A percentile compares a stretch with the other conserved stretches of the same genome.
These are phyloP conservation scores for Axea sp. DNA, from an alignment of 2,888 invertebrate species.

Conservation along the genomic window DNA sequence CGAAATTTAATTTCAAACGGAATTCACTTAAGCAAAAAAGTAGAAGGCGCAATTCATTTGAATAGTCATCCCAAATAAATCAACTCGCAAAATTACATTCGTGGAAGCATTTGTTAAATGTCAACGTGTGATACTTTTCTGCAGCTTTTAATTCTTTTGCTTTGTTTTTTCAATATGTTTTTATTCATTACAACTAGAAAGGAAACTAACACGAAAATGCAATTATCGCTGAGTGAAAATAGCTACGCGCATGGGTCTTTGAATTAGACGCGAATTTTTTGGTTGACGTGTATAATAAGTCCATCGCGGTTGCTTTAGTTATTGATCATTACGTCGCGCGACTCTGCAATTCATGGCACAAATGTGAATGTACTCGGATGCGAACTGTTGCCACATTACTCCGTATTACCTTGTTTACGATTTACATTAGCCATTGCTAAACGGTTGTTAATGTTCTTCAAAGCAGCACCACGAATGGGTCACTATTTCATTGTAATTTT, in stretches of 20 bases:
- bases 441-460: conserved; percentile 39
- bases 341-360: conserved; percentile 9
- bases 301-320: conserved; percentile 12
- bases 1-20: too few relatives aligned
- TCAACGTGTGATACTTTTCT: too few relatives aligned
- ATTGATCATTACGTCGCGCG: conserved; percentile 37
- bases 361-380: conserved; percentile 25
- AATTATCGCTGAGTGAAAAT: conserved; percentile 2
- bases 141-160: neutral
- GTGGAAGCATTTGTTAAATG: too few relatives aligned
- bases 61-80: too few relatives aligned
- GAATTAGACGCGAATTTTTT: conserved; percentile 7
- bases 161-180: too few relatives aligned
- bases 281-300: conserved; percentile 7
- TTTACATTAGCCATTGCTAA: conserved; percentile 25
- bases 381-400: conserved; percentile 11
- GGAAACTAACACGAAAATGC: conserved; percentile 10
- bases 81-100: too few relatives aligned
- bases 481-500: conserved; percentile 18
- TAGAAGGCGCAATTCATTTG: too few relatives aligned
- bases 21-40: too few relatives aligned
- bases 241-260: conserved; percentile 14
- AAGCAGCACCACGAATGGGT: conserved; percentile 9
- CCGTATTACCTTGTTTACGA: conserved; percentile 21
- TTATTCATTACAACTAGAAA: conserved; percentile 2